Base-by-base conservation (phyloP, 2,797 vertebrate genomes). In the Danio choprae region DNA sequence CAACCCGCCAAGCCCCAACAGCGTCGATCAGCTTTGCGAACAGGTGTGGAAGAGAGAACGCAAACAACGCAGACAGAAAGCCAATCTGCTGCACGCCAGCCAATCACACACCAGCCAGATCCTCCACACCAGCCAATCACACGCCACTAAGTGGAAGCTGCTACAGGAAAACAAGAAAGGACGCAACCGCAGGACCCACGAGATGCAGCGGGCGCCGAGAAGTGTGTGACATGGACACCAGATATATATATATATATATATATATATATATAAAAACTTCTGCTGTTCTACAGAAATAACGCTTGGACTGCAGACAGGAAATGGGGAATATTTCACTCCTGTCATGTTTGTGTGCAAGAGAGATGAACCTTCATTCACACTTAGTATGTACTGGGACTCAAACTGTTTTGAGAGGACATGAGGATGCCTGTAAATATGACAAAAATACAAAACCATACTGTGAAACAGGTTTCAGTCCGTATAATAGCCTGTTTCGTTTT, bases 131-230 rank as follows among this genome's bases (percentile, higher is more conserved):
- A 84, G 93, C 7, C 94, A 94, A 65, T 91, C 94, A 43, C 94
- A 90, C 71, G 86, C 88, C 80, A 93, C 87, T 84, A 99, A 98
- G 84, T 99, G 97, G 98, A 99, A 98, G 91, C 97, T 97, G 90
- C 94, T 98, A 90, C 98, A 98, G 82, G 98, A 99, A 83, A 96
- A 94, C 86, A 98, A 99, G 94, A 99, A 96, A 91, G 97, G 97
- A 79, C 96, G 98, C 87, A 99, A 99, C 87, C 95, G 98, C 92
- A 96, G 98, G 95, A 99, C 98, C 96, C 98, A 99, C 69, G 98
- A 98, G 92, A 95, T 97, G 90, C 96, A 98, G 87, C 95, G 98
- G 92, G 96, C 96, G 81, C 98, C 98, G 62, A 95, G 98, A 90
- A 99, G 98, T 86, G 97, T 99, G 91, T 99, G 95, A 98, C 62